Evolutionary conservation across 1,140 invertebrate genomes (phyloP).

Genomic region (Aphelinus atriplicis): DNA sequence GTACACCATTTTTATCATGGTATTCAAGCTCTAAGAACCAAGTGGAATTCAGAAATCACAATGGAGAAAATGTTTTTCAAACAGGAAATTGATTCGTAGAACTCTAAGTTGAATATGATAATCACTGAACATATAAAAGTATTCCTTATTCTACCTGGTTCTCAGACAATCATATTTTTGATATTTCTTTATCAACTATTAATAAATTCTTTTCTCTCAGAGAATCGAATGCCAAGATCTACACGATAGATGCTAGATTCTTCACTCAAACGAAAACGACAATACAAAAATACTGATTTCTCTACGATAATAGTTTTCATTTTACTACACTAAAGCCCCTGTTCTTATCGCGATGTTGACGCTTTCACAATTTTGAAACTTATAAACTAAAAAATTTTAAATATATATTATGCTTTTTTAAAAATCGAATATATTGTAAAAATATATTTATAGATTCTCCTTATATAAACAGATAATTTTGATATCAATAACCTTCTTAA

Average conservation of each 20-base stretch:
- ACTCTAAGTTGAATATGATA: constrained; percentile 1
- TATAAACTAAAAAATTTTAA: constrained; percentile 19
- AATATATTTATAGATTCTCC: constrained; percentile 20
- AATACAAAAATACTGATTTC: constrained; percentile 61
- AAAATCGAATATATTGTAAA: constrained; percentile 22
- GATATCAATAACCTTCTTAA: constrained; percentile 21
- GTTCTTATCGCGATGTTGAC: constrained; percentile 13
- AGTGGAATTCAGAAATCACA: constrained; percentile 13
- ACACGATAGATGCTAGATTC: constrained; percentile 38
- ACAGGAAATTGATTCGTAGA: too few species aligned
- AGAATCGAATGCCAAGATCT: constrained; percentile 34
- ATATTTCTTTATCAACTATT: constrained; percentile 24
- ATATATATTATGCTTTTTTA: constrained; percentile 31
- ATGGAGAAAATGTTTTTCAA: neutral
- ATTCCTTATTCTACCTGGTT: constrained; percentile 28
- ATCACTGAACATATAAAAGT: neutral
- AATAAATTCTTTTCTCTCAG: constrained; percentile 27
- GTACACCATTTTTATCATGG: constrained; percentile 22
- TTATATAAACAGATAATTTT: constrained; percentile 28
- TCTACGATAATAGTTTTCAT: constrained; percentile 51
- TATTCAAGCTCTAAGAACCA: constrained; percentile 31
- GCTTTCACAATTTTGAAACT: constrained; percentile 25
- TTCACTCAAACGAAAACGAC: constrained; percentile 39
- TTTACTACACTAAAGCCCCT: constrained; percentile 41
- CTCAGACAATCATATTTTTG: constrained; percentile 10